Percentiles rank a stretch among this genome's conserved stretches.
Evolutionary conservation across 2,797 vertebrate genomes (phyloP).

Genomic region (Acanthurus tractus): DNA sequence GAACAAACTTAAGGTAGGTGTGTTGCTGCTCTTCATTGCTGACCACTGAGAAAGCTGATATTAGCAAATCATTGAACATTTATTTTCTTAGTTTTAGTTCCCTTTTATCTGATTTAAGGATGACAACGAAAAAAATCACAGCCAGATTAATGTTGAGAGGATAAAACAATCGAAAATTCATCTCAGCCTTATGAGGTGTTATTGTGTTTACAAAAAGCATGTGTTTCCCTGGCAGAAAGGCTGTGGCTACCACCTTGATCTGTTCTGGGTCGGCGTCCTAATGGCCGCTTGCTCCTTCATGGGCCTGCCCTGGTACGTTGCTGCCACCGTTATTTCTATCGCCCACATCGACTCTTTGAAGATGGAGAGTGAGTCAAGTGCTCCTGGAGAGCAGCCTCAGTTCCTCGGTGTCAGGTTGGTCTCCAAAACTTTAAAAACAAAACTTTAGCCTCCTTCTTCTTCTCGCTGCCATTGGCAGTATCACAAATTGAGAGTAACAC

Average conservation of each 20-base stretch:
- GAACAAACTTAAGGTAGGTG: conserved; percentile 90
- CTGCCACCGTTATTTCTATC: conserved; percentile 97
- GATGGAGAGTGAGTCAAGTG: conserved; percentile 97
- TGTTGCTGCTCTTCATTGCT: neutral
- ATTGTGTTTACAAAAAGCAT: neutral
- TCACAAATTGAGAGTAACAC: neutral
- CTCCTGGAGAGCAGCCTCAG: conserved; percentile 95
- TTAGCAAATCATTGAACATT: too few relatives aligned
- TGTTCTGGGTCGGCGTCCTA: conserved; percentile 95
- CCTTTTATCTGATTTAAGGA: neutral
- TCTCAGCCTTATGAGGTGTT: neutral
- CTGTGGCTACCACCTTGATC: conserved; percentile 95
- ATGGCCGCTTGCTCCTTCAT: conserved; percentile 94
- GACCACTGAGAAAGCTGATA: neutral
- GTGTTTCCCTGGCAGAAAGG: conserved; percentile 88
- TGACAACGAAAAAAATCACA: neutral
- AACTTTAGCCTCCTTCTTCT: neutral
- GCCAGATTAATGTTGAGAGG: neutral
- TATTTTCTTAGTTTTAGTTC: neutral
- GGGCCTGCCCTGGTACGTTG: conserved; percentile 98
- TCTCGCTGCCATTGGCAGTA: neutral
- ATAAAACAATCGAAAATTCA: neutral
- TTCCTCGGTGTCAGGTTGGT: conserved; percentile 95
- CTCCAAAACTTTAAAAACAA: neutral
- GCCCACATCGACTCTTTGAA: conserved; percentile 98